Percentiles rank a stretch among this genome's conserved stretches.
Evolutionary conservation across 2,888 invertebrate species (phyloP).

Genomic region (Plagodis dolabraria): DNA sequence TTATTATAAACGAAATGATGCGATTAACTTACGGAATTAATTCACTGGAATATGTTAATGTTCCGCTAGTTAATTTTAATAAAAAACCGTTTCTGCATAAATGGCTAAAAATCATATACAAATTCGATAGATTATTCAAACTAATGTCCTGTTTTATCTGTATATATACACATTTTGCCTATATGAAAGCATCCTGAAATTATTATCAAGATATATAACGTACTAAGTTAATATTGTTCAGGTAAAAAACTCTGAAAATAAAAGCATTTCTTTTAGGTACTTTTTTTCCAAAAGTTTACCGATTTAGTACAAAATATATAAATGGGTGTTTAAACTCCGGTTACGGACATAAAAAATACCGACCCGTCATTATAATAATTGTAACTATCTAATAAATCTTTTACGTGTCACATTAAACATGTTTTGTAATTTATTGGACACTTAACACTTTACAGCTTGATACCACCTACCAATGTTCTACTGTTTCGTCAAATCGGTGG

Average conservation of each 20-base stretch:
- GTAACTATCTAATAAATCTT: constrained; percentile 24
- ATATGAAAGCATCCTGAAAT: no score
- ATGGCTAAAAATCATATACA: neutral
- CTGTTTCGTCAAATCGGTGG: neutral
- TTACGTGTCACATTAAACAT: constrained; percentile 23
- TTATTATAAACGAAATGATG: neutral
- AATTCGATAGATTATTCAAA: no score
- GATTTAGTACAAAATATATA: constrained; percentile 24
- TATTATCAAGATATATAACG: no score
- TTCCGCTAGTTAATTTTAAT: neutral
- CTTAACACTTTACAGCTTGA: constrained; percentile 17
- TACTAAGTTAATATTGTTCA: no score
- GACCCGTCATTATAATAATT: constrained; percentile 20
- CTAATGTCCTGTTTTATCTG: no score
- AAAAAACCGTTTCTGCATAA: neutral
- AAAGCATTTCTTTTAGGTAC: neutral
- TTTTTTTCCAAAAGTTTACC: neutral
- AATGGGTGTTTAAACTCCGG: constrained; percentile 22
- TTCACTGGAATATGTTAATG: neutral
- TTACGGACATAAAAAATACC: constrained; percentile 24
- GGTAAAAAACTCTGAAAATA: neutral
- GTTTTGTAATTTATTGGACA: constrained; percentile 26
- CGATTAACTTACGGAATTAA: neutral
- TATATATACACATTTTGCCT: no score
- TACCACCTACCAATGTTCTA: constrained; percentile 2